phyloP scores from a whole-genome alignment of 2,113 vertebrate genomes.

The Anas platyrhynchos region DNA sequence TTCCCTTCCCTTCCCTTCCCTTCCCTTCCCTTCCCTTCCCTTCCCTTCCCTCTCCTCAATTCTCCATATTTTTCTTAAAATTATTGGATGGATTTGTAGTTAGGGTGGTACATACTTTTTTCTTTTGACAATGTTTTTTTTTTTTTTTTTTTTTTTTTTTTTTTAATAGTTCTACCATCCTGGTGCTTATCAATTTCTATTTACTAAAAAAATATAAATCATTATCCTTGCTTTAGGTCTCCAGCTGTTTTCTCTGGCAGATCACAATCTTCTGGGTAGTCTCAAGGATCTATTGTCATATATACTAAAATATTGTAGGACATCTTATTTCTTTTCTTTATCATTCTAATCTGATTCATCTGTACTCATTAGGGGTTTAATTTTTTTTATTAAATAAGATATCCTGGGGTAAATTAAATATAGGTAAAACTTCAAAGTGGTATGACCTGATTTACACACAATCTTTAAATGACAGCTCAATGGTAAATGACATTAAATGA shows the following conservation, averaged over 20 bases:
- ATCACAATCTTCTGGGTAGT: neutral
- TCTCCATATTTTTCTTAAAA: neutral
- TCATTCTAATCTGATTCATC: accelerated
- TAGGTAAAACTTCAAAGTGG: neutral
- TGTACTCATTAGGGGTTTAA: neutral
- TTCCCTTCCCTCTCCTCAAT: too few species aligned
- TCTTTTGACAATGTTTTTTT: too few species aligned
- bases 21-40: too few species aligned
- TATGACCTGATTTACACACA: neutral
- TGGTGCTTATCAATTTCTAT: neutral
- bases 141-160: neutral
- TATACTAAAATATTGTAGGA: neutral
- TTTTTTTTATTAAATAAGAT: neutral
- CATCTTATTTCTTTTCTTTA: neutral
- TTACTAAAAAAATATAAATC: neutral
- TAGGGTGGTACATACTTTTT: neutral
- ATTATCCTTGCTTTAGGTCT: neutral
- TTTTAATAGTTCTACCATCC: neutral
- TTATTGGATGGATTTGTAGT: neutral
- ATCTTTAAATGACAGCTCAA: neutral
- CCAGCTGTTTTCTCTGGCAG: neutral
- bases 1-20: too few species aligned
- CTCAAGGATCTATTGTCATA: neutral
- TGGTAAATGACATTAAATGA: neutral
- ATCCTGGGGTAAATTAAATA: neutral